Conservation (phyloP, 2,797 vertebrate genomes). For the Protosalanx chinensis region DNA sequence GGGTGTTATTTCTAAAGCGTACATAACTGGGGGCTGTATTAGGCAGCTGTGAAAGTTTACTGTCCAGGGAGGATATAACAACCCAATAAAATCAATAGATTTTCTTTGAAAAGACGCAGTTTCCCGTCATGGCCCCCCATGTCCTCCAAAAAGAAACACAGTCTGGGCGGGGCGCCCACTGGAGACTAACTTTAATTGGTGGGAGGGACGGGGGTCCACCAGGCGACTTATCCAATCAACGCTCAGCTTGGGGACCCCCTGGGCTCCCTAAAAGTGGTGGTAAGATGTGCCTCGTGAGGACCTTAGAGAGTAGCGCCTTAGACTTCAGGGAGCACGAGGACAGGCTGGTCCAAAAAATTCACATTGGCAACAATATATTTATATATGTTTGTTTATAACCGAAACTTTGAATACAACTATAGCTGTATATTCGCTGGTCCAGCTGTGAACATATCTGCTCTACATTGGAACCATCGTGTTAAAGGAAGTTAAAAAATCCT, state of each 20-base stretch:
- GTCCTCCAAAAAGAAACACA: background rate
- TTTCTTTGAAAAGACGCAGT: background rate
- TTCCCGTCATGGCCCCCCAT: conserved; percentile 7
- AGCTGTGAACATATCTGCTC: background rate
- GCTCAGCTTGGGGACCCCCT: conserved; percentile 41
- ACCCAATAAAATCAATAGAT: background rate
- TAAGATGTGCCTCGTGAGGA: conserved; percentile 53
- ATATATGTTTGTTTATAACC: background rate
- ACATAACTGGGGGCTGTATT: background rate
- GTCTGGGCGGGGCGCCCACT: conserved; percentile 32
- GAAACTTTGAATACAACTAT: background rate
- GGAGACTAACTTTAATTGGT: conserved; percentile 37
- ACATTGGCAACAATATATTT: background rate
- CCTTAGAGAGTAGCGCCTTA: conserved; percentile 36
- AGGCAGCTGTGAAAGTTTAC: background rate
- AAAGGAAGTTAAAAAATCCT: conserved; percentile 2
- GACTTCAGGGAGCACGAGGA: conserved; percentile 23
- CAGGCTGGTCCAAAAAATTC: background rate
- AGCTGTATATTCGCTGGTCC: background rate
- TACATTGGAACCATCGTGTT: background rate
- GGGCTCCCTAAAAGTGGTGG: conserved; percentile 70
- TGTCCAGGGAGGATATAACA: background rate
- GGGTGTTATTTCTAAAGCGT: background rate
- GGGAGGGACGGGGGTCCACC: conserved; percentile 61
- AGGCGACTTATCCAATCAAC: conserved; percentile 67